Evolutionary conservation across 2,113 vertebrate genomes (phyloP).

Genomic region (Cyphomyrus discorhynchus): DNA sequence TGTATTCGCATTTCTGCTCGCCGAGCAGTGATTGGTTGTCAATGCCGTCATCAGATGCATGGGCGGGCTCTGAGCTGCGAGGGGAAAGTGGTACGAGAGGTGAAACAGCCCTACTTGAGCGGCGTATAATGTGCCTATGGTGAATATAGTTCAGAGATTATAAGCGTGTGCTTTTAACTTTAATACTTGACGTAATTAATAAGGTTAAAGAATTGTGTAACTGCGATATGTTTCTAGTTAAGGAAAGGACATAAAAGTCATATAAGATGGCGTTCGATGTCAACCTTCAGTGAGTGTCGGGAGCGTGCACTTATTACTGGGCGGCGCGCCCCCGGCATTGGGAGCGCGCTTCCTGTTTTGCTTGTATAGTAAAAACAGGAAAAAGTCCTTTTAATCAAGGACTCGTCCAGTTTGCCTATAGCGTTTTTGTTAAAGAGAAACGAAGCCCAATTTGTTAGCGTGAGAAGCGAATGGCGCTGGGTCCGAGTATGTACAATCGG

Average conservation of each 20-base stretch:
- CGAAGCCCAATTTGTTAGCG: not conserved
- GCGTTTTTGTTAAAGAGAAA: not conserved
- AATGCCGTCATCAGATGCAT: conserved; percentile 84
- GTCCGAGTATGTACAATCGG: not conserved
- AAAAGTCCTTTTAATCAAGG: not conserved
- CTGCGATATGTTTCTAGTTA: not conserved
- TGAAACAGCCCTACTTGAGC: conserved; percentile 48
- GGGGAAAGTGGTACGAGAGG: conserved; percentile 77
- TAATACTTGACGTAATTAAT: not conserved
- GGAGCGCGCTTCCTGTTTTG: conserved; percentile 45
- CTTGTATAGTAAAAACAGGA: not conserved
- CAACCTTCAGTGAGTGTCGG: not conserved
- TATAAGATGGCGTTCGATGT: conserved; percentile 59
- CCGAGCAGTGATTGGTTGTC: conserved; percentile 54
- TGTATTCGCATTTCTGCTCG: conserved; percentile 17
- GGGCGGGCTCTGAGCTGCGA: conserved; percentile 70
- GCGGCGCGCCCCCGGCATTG: conserved; percentile 41
- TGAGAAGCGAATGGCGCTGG: not conserved
- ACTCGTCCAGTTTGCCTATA: not conserved
- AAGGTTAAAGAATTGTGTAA: not conserved
- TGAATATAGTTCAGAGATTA: not conserved
- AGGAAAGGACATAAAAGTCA: conserved; percentile 10
- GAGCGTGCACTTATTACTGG: conserved; percentile 41
- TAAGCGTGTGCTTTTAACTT: not conserved
- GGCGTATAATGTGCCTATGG: conserved; percentile 38